phyloP scores from a whole-genome alignment of 2,113 vertebrate species.

The Pelmatolapia mariae region DNA sequence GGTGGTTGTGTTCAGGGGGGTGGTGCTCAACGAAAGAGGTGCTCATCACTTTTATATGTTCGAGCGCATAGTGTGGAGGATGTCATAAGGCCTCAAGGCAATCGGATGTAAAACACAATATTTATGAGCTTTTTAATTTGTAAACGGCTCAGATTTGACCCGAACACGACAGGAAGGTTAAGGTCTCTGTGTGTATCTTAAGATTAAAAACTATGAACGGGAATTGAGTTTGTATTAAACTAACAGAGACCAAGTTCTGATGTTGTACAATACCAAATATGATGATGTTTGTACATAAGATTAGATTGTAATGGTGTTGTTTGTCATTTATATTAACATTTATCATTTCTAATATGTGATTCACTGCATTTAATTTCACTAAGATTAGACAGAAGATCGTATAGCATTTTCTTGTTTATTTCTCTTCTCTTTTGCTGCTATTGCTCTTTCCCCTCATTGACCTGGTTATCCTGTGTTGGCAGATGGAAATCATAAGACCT shows the following conservation, averaged over 20 bases:
- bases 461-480: neutral
- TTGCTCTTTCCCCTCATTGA: neutral
- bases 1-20: neutral
- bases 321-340: neutral
- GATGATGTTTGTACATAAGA: fast-evolving
- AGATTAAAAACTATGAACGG: neutral
- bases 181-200: neutral
- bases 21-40: too few species aligned
- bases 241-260: neutral
- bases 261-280: neutral
- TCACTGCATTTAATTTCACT: neutral
- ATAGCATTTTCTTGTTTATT: neutral
- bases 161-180: neutral
- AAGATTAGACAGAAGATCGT: fast-evolving
- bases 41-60: too few species aligned
- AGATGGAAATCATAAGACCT: slow-evolving; percentile 36
- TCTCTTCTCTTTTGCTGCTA: neutral
- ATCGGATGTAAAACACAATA: too few species aligned
- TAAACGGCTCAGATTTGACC: too few species aligned
- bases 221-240: neutral
- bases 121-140: too few species aligned
- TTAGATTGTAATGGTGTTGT: neutral
- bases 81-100: too few species aligned
- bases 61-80: too few species aligned
- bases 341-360: neutral